These are phyloP conservation scores for Paramuricea clavata DNA, from an alignment of 92 coral and sea anemone species.

Conservation along the genomic window DNA sequence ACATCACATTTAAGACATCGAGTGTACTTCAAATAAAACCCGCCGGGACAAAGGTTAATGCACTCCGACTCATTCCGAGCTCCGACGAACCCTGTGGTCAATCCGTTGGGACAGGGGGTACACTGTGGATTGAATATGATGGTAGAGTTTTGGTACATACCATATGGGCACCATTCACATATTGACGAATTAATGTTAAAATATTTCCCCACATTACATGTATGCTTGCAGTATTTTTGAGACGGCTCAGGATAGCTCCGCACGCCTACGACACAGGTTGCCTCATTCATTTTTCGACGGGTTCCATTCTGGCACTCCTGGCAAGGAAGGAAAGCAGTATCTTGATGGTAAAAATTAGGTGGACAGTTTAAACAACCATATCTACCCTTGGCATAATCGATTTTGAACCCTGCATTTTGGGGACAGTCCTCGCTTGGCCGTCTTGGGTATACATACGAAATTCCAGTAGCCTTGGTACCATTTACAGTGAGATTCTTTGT, in stretches of 20 bases:
- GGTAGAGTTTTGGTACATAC: slow-evolving; percentile 34
- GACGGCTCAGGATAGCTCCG: slow-evolving; percentile 22
- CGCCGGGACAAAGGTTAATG: slow-evolving; percentile 37
- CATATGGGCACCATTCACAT: slow-evolving; percentile 59
- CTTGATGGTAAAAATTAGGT: neutral
- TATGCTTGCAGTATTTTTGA: slow-evolving; percentile 30
- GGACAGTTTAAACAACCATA: slow-evolving; percentile 21
- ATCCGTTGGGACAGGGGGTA: slow-evolving; percentile 26
- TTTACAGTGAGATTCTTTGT: neutral
- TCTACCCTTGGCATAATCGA: neutral
- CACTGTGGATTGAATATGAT: slow-evolving; percentile 14
- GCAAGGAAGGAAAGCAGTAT: neutral
- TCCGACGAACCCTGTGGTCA: slow-evolving; percentile 41
- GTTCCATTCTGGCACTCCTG: slow-evolving; percentile 11
- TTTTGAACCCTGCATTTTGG: neutral
- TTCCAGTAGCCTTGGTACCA: neutral
- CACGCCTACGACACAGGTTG: neutral
- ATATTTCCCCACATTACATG: slow-evolving; percentile 18
- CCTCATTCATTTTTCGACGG: neutral
- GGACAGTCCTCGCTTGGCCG: slow-evolving; percentile 7
- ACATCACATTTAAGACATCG: slow-evolving; percentile 3
- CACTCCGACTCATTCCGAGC: slow-evolving; percentile 48
- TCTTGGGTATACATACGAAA: neutral
- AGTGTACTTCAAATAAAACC: slow-evolving; percentile 13
- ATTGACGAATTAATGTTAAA: slow-evolving; percentile 1